Evolutionary conservation across 2,888 invertebrate genomes (phyloP), one percentile per base, ranked within the genome.

Genomic region (Protonemura montana): DNA sequence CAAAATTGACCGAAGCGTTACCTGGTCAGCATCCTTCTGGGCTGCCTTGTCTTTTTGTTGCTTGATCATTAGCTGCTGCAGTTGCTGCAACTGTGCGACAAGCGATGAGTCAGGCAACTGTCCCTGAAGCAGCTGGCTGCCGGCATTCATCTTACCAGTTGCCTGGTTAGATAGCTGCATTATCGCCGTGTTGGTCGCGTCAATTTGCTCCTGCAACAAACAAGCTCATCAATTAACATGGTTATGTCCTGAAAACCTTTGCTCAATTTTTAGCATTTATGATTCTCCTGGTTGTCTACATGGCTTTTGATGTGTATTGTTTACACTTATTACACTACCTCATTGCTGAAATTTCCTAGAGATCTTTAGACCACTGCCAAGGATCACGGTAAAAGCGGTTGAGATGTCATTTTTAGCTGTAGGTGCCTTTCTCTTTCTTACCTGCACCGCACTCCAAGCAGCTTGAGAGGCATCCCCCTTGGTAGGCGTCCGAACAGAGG

Each of bases 31-130:
- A 35, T 87, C 86, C 35, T 88, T 86, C 21, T 87, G 87, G 6
- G 86, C 85, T 3, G 86, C 86, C 13, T 42, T 84, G 6, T 87
- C 85, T 76, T 86, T 88, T 82, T 85, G 87, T 85, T 91, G 92
- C 87, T 92, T 92, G 82, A 93, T 90, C 83, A 94, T 90, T 88
- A 94, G 90, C 89, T 94, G 93, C 90, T 94, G 94, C 87, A 94
- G 91, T 89, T 94, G 94, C 90, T 94, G 94, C 88, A 94, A 90
- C 89, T 94, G 94, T 87, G 88, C 88, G 21, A 90, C 87, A 42
- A 89, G 84, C 93, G 92, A 86, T 92, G 90, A 85, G 93, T 88
- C 91, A 89, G 86, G 90, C 88, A 87, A 91, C 90, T 77, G 90
- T 25, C 42, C 78, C 84, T 84, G 84, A 1, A 26, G 3, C 76